These are phyloP conservation scores for Drosophila asahinai DNA, from an alignment of 1,140 invertebrate genomes.

Conservation along the genomic window DNA sequence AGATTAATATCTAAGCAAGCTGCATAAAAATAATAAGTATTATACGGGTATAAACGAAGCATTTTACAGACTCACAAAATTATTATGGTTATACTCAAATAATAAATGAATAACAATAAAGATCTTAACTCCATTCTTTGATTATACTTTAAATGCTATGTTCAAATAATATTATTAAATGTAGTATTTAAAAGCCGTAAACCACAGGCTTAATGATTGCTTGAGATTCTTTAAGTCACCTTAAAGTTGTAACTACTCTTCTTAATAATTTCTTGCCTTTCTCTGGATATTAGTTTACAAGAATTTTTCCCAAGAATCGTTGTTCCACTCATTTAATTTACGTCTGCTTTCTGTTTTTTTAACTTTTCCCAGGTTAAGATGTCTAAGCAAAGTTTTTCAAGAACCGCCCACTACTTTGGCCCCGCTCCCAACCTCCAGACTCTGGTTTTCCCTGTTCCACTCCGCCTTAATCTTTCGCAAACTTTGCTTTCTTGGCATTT, in stretches of 20 bases:
- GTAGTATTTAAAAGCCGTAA: not conserved
- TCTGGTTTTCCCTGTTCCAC: not conserved
- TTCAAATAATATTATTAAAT: not conserved
- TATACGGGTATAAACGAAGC: not conserved
- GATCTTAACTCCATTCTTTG: not conserved
- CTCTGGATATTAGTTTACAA: constrained; percentile 20
- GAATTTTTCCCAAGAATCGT: constrained; percentile 21
- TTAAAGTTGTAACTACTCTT: not conserved
- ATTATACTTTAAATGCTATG: not conserved
- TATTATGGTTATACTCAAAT: not conserved
- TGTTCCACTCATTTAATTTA: constrained; percentile 43
- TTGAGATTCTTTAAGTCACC: too few species aligned
- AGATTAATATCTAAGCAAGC: not conserved
- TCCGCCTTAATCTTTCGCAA: constrained; percentile 29
- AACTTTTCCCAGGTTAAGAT: constrained; percentile 31
- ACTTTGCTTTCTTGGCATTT: constrained; percentile 48
- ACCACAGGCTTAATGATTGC: not conserved
- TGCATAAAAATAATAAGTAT: not conserved
- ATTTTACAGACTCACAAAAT: not conserved
- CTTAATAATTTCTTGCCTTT: constrained; percentile 2
- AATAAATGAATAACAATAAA: not conserved
- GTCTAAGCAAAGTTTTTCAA: constrained; percentile 36
- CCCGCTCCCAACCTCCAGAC: constrained; percentile 1
- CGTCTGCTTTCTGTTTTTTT: constrained; percentile 15
- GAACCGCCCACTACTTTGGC: constrained; percentile 30